phyloP scores from a whole-genome alignment of 1,140 invertebrate genomes.

The Bombus impatiens region DNA sequence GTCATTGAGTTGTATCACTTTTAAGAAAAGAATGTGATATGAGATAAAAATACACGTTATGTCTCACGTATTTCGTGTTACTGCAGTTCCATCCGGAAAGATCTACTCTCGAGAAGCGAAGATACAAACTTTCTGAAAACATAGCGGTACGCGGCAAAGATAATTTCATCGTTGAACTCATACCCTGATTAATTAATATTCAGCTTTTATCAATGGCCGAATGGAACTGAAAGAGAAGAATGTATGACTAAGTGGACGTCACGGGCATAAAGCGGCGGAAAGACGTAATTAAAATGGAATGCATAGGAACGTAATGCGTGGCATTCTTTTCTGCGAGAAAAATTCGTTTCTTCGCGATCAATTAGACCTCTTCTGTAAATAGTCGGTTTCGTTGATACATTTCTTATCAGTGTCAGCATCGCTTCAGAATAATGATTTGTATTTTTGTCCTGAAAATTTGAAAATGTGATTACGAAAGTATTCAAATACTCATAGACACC shows the following conservation, averaged over 20 bases:
- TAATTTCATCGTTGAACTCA: neutral
- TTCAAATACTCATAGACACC: neutral
- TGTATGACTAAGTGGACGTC: conserved; percentile 12
- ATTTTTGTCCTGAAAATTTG: neutral
- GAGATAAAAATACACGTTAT: too few relatives aligned
- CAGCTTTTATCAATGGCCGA: conserved; percentile 10
- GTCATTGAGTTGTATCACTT: neutral
- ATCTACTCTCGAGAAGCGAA: neutral
- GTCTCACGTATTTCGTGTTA: too few relatives aligned
- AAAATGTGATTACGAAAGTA: neutral
- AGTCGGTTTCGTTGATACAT: neutral
- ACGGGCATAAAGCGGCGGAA: neutral
- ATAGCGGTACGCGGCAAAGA: neutral
- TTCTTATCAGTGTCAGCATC: neutral
- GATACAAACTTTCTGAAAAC: neutral
- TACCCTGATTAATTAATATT: conserved; percentile 17
- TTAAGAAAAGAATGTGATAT: neutral
- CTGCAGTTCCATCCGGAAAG: neutral
- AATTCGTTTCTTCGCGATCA: neutral
- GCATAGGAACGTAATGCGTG: conserved; percentile 1
- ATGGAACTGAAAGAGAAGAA: conserved; percentile 21
- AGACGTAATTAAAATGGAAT: conserved; percentile 41
- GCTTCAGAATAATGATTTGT: neutral
- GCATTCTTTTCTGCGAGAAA: neutral
- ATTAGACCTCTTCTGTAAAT: neutral